phyloP scores from a whole-genome alignment of 2,113 vertebrate species.

The Sphaerodactylus townsendi region DNA sequence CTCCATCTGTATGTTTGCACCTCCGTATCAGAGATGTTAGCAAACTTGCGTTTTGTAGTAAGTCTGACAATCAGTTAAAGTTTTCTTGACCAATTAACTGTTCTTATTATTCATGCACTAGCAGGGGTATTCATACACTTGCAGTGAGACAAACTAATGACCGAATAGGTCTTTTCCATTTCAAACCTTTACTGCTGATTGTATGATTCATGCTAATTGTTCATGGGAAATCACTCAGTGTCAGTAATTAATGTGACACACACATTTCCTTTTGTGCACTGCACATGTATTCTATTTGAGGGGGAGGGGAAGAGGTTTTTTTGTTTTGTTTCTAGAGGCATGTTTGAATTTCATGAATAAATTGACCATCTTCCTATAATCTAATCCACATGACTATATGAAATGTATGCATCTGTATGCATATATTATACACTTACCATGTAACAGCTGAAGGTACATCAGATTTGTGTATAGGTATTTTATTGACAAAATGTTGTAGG shows the following conservation, averaged over 20 bases:
- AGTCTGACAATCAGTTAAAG: conserved; percentile 10
- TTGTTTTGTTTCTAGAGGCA: conserved; percentile 39
- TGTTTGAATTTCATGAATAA: conserved; percentile 70
- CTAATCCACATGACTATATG: conserved; percentile 62
- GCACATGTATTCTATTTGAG: conserved; percentile 40
- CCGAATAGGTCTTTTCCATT: conserved; percentile 52
- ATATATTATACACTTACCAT: conserved; percentile 54
- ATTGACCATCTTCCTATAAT: conserved; percentile 60
- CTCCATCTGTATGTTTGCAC: conserved; percentile 24
- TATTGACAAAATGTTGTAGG: too few species aligned
- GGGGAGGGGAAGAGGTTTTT: conserved; percentile 56
- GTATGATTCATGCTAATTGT: conserved; percentile 62
- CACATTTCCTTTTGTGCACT: conserved; percentile 44
- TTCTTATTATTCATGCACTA: background rate
- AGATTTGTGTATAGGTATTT: too few species aligned
- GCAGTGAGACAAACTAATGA: conserved; percentile 24
- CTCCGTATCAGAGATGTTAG: background rate
- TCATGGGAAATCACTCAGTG: conserved; percentile 64
- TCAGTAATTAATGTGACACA: conserved; percentile 48
- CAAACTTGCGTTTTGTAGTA: background rate
- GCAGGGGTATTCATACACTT: conserved; percentile 41
- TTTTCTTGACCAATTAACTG: conserved; percentile 22
- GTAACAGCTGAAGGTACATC: too few species aligned
- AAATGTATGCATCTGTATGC: conserved; percentile 48
- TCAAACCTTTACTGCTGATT: conserved; percentile 47